phyloP scores from a whole-genome alignment of 2,888 invertebrate genomes.

The Tridacna gigas region DNA sequence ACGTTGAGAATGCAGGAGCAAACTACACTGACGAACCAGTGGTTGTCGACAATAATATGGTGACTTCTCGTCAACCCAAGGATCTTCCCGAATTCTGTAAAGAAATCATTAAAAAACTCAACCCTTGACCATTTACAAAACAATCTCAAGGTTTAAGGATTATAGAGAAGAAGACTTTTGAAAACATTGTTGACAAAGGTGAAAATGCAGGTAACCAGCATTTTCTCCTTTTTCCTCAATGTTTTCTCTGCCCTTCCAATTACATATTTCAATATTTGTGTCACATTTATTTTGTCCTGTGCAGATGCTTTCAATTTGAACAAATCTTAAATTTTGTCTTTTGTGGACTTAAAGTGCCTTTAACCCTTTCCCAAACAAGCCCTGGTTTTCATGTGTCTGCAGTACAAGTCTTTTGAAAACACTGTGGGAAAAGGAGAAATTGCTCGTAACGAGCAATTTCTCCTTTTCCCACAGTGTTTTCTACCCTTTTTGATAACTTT shows the following conservation, averaged over 20 bases:
- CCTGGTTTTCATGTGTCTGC: background rate
- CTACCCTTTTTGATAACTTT: background rate
- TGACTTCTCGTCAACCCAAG: constrained; percentile 77
- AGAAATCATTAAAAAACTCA: constrained; percentile 65
- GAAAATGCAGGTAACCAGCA: too few relatives aligned
- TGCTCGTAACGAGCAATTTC: background rate
- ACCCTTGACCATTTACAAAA: too few relatives aligned
- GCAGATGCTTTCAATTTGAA: too few relatives aligned
- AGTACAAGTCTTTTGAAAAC: background rate
- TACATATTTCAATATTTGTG: too few relatives aligned
- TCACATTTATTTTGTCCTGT: too few relatives aligned
- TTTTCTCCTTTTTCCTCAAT: too few relatives aligned
- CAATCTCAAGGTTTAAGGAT: too few relatives aligned
- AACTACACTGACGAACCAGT: constrained; percentile 76
- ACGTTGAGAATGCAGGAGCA: constrained; percentile 81
- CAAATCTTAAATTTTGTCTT: too few relatives aligned
- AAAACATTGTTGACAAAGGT: too few relatives aligned
- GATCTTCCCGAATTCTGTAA: constrained; percentile 80
- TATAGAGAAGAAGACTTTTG: too few relatives aligned
- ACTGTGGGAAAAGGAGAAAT: background rate
- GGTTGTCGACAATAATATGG: constrained; percentile 79
- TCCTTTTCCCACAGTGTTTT: background rate
- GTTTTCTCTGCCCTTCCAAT: too few relatives aligned
- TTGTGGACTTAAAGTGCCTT: background rate
- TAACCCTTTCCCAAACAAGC: background rate